Conservation (phyloP, 2,113 vertebrate genomes). For the Amblyornis subalaris region DNA sequence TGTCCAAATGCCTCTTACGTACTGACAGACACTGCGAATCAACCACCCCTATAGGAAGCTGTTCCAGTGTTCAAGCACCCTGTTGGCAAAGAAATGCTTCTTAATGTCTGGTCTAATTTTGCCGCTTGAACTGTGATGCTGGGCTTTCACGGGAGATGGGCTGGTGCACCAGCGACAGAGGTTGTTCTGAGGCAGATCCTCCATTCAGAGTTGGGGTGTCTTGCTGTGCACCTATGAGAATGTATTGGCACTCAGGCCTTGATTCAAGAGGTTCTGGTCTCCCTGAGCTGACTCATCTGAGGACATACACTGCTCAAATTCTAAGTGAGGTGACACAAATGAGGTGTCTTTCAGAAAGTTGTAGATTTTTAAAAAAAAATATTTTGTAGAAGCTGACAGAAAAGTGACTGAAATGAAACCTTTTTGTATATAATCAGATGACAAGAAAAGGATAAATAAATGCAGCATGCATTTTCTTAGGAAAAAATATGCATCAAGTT, state of each 20-base stretch:
- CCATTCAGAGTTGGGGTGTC: neutral
- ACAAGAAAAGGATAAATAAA: neutral
- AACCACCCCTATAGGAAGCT: neutral
- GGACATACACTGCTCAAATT: neutral
- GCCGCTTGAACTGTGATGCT: neutral
- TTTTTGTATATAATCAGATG: neutral
- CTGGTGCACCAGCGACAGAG: neutral
- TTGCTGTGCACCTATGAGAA: neutral
- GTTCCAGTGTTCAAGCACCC: neutral
- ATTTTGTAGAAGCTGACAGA: neutral
- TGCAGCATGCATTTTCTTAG: neutral
- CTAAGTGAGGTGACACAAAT: neutral
- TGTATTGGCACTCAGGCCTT: neutral
- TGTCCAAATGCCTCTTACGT: neutral
- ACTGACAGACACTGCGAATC: neutral
- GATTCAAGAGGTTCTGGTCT: neutral
- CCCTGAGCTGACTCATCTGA: neutral
- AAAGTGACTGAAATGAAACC: neutral
- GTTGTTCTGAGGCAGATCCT: neutral
- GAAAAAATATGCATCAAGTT: neutral
- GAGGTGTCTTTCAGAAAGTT: neutral
- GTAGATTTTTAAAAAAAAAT: neutral
- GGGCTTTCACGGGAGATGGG: neutral
- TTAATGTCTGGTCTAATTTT: neutral
- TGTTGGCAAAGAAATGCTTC: neutral